Evolutionary conservation across 2,113 vertebrate species (phyloP).

Genomic region (Trochalopteron elliotii): DNA sequence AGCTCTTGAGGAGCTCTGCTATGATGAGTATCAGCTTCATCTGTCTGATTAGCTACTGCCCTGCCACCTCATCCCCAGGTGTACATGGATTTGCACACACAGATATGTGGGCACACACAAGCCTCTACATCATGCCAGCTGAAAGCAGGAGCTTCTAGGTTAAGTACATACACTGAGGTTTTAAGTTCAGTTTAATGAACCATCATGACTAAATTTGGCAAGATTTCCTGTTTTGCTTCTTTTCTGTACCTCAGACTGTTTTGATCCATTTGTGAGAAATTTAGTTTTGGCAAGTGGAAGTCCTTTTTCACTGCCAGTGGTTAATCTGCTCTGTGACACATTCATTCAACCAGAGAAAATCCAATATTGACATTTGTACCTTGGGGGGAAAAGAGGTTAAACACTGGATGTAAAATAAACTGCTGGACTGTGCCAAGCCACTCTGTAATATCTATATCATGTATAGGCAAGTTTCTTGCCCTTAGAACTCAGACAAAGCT

Average conservation of each 20-base stretch:
- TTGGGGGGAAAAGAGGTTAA: slow-evolving; percentile 67
- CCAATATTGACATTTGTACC: slow-evolving; percentile 76
- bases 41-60: not conserved
- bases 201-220: slow-evolving; percentile 63
- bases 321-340: slow-evolving; percentile 74
- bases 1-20: not conserved
- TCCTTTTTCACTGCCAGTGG: slow-evolving; percentile 70
- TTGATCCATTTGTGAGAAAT: slow-evolving; percentile 73
- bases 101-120: not conserved
- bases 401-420: slow-evolving; percentile 53
- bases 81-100: not conserved
- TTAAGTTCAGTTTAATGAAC: slow-evolving; percentile 59
- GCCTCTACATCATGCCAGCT: not conserved
- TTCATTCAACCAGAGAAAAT: slow-evolving; percentile 76
- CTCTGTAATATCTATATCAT: not conserved
- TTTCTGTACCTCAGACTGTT: slow-evolving; percentile 60
- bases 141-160: not conserved
- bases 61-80: not conserved
- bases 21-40: not conserved
- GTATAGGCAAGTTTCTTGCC: not conserved
- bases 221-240: slow-evolving; percentile 15
- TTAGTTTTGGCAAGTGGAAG: slow-evolving; percentile 70
- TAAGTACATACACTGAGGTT: not conserved
- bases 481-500: not conserved
- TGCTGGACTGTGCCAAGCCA: slow-evolving; percentile 17